Percentiles rank a stretch among this genome's conserved stretches.
Evolutionary conservation across 2,888 invertebrate genomes (phyloP).

Genomic region (Drosophila recens): DNA sequence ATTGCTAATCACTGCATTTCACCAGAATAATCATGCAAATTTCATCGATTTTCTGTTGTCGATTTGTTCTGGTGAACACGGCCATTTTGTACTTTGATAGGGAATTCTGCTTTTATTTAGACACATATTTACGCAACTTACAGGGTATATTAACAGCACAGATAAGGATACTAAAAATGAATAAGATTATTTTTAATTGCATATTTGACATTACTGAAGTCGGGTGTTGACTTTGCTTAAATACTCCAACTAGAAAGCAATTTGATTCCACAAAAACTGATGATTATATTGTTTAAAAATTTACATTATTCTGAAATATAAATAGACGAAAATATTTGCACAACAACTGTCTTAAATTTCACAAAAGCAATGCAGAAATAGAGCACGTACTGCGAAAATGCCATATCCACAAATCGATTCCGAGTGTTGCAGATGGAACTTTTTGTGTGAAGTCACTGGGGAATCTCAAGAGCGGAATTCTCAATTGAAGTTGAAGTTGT

Average conservation of each 20-base stretch:
- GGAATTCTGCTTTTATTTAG: too few species aligned
- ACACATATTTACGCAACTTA: too few species aligned
- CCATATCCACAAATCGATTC: conserved; percentile 42
- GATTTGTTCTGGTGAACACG: too few species aligned
- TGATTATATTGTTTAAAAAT: too few species aligned
- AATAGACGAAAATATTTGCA: background rate
- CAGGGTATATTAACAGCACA: background rate
- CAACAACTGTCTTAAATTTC: background rate
- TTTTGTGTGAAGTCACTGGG: conserved; percentile 43
- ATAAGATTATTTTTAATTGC: background rate
- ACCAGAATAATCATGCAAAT: too few species aligned
- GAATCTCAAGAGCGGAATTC: conserved; percentile 48
- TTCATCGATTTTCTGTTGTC: too few species aligned
- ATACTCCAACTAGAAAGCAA: background rate
- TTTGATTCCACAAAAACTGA: background rate
- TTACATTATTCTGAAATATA: background rate
- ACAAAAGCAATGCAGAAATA: background rate
- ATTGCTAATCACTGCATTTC: too few species aligned
- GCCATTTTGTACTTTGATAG: too few species aligned
- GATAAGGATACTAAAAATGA: background rate
- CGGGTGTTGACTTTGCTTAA: background rate
- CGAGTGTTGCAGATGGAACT: conserved; percentile 11
- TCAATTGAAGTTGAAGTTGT: conserved; percentile 54
- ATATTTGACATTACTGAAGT: background rate
- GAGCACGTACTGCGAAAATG: conserved; percentile 9